Base-by-base conservation (phyloP, 2,797 vertebrate species). In the Todus mexicanus region DNA sequence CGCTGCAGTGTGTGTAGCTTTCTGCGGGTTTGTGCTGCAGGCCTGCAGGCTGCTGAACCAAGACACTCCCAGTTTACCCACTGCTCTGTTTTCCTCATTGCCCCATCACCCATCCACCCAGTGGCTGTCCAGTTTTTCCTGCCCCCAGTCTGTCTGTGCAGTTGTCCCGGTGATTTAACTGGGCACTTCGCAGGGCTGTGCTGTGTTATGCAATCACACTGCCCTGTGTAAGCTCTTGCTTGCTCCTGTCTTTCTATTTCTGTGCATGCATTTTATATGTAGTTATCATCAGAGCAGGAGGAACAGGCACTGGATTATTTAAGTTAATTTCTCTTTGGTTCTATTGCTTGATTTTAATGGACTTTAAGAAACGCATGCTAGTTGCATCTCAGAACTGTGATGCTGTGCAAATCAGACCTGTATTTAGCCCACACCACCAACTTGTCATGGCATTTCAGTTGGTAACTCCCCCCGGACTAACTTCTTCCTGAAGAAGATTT, bases 161-260 rank as follows among this genome's bases (percentile, higher is more conserved):
- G 6, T 40, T 43, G 12, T 63, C 25, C 38, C 40, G 14, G 1
- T 51, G 47, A 48, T 73, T 85, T 73, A 78, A 25, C 37, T 20
- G 66, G 8, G 11, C 33, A 7, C 15, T 60, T 31, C 18, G 50
- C 7, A 4, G 60, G 40, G 23, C 70, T 37, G 4, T 43, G 17
- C 0, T 0, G 42, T 5, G 1, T 86, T 57, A 40, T 7, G 37
- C 31, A 33, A 10, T 53, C 26, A 23, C 23, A 8, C 6, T 77
- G 57, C 10, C 20, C 22, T 3, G 1, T 18, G n/a, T 27, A 42
- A 87, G 18, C 15, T 47, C 73, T 78, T 77, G 26, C 31, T 75
- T 61, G 29, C 51, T 84, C 6, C 68, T 63, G 11, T 56, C 45
- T 76, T n/a, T 76, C 29, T 64, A 11, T 72, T 82, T 77, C 61